Base-by-base conservation (phyloP, 2,888 invertebrate genomes). In the Limenitis arthemis region DNA sequence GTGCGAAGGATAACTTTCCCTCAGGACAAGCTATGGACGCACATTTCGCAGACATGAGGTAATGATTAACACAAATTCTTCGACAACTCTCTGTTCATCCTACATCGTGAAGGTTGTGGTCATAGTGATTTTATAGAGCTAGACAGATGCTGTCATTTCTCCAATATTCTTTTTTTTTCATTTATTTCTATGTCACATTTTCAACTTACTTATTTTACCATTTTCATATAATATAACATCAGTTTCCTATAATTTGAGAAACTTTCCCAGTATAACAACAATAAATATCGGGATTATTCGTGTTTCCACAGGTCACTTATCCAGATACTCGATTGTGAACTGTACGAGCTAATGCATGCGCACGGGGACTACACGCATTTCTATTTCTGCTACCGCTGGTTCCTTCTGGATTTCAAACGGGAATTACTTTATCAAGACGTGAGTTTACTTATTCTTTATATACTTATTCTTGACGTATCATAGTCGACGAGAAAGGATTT, bases 331-430 rank as follows among this genome's bases (percentile, higher is more conserved):
- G 98, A 98, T 77, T 92, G 94, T 30, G 97, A 98, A 83, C 88
- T 98, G 87, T 97, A 95, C 80, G 96, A 97, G 69, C 86, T 96
- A 72, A 97, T 98, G 94, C 95, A 96, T 69, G 93, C 95, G 47
- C 95, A 96, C 75, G 96, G 96, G 0, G 98, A 98, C 79, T 97
- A 96, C 81, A 97, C 97, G 5, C 97, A 98, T 76, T 96, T 98
- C 81, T 98, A 97, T 82, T 98, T 98, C 83, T 97, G 97, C 79
- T 98, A 98, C 78, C 93, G 98, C 40, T 98, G 98, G 98, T 98
- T 98, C 86, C 87, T 98, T 59, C 87, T 98, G 48, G 98, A 98
- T 80, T 98, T 98, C 74, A 98, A 98, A 77, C 86, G 98, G 72
- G 98, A 98, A 77, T 84, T 98, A 60, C 87, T 95, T 12, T 98